Conservation (phyloP, 2,113 vertebrate genomes). For the Delphinus delphis region DNA sequence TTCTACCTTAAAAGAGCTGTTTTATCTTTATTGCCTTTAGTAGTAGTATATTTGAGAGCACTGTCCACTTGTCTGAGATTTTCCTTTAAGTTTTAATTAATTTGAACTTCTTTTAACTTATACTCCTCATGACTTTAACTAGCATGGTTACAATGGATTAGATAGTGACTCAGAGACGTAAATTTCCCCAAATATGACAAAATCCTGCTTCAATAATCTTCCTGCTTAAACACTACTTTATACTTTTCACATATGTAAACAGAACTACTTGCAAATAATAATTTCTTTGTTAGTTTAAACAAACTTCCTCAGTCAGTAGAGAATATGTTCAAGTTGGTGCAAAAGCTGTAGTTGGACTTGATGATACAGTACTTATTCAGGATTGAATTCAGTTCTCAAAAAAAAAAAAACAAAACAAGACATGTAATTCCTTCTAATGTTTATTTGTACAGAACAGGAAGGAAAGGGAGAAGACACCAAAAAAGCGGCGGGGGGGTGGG, state of each 20-base stretch:
- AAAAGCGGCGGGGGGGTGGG: neutral
- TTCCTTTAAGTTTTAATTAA: conserved; percentile 12
- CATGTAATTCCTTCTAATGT: neutral
- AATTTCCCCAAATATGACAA: neutral
- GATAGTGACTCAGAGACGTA: neutral
- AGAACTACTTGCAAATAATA: neutral
- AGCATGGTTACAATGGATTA: neutral
- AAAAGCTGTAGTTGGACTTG: neutral
- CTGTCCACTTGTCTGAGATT: neutral
- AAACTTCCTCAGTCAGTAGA: neutral
- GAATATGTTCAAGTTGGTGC: neutral
- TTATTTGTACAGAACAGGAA: neutral
- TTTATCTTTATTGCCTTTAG: neutral
- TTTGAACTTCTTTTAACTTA: neutral
- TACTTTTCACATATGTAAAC: neutral
- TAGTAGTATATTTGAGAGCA: neutral
- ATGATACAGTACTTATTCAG: neutral
- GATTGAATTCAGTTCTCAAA: neutral
- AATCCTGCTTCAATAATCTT: neutral
- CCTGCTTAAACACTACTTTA: neutral
- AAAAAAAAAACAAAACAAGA: neutral
- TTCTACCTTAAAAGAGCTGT: neutral
- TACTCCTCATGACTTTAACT: neutral
- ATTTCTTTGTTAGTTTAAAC: neutral
- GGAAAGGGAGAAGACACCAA: neutral